A percentile compares a stretch with the other conserved stretches of the same genome.
Evolutionary conservation across 2,113 vertebrate species (phyloP).

Genomic region (Dissostichus mawsoni): DNA sequence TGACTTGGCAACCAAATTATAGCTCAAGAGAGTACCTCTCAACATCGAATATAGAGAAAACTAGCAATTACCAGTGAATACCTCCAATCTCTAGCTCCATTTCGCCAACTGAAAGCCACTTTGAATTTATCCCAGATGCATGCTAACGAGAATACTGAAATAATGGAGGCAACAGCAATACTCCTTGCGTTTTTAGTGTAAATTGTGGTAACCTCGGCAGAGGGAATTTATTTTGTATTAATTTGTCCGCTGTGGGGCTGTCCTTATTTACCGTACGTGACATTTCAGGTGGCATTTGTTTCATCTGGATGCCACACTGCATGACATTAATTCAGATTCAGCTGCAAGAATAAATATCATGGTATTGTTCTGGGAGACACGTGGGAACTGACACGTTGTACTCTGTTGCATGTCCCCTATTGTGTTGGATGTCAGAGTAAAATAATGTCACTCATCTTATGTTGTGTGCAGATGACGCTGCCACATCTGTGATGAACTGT

Average conservation of each 20-base stretch:
- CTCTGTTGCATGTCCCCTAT: conserved; percentile 25
- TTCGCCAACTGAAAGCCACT: conserved; percentile 57
- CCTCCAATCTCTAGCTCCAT: conserved; percentile 53
- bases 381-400: conserved; percentile 45
- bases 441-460: conserved; percentile 21
- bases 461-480: conserved; percentile 45
- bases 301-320: conserved; percentile 47
- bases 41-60: conserved; percentile 71
- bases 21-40: conserved; percentile 77
- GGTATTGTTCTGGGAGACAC: conserved; percentile 40
- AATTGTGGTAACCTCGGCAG: conserved; percentile 9
- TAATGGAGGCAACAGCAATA: conserved; percentile 39
- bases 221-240: conserved; percentile 7
- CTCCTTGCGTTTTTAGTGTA: conserved; percentile 41
- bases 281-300: conserved; percentile 61
- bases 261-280: conserved; percentile 51
- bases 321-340: conserved; percentile 58
- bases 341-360: conserved; percentile 46
- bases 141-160: conserved; percentile 23
- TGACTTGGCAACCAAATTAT: conserved; percentile 79
- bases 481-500: conserved; percentile 29
- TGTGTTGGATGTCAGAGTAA: conserved; percentile 25
- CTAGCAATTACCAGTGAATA: conserved; percentile 74
- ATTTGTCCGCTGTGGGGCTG: conserved; percentile 1
- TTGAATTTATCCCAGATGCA: conserved; percentile 67